Evolutionary conservation across 2,888 invertebrate species (phyloP).

Genomic region (Halocaridina rubra): DNA sequence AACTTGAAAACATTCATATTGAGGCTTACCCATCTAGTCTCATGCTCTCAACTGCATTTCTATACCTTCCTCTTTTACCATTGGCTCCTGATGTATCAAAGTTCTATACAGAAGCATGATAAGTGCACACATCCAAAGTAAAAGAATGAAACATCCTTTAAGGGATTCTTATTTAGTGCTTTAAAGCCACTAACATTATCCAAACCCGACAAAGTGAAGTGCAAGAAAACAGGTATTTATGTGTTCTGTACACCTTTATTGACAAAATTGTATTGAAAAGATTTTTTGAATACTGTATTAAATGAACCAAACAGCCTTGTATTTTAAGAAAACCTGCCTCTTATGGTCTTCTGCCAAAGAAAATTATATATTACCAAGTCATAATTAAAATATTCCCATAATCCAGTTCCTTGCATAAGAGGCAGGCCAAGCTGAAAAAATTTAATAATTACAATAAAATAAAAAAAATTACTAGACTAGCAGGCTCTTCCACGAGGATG

Average conservation of each 20-base stretch:
- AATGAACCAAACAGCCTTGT: conserved; percentile 54
- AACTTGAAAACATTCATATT: no score
- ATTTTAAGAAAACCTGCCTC: conserved; percentile 37
- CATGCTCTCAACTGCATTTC: no score
- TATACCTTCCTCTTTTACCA: no score
- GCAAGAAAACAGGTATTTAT: conserved; percentile 27
- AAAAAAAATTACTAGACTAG: conserved; percentile 25
- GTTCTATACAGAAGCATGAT: no score
- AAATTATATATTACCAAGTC: conserved; percentile 15
- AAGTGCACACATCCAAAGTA: no score
- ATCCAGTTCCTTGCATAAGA: conserved; percentile 16
- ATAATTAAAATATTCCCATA: not conserved
- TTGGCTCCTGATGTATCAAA: no score
- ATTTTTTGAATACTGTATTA: conserved; percentile 56
- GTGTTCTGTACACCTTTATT: conserved; percentile 61
- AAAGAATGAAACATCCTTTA: no score
- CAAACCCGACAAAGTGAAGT: no score
- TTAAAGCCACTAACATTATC: no score
- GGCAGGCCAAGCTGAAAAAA: conserved; percentile 41
- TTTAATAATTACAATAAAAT: no score
- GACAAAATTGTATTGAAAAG: conserved; percentile 60
- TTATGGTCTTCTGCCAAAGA: conserved; percentile 12
- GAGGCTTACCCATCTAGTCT: no score
- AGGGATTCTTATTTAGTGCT: no score
- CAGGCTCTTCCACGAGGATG: conserved; percentile 41